phyloP scores from a whole-genome alignment of 2,888 invertebrate species.

The Drosophila flavopinicola region DNA sequence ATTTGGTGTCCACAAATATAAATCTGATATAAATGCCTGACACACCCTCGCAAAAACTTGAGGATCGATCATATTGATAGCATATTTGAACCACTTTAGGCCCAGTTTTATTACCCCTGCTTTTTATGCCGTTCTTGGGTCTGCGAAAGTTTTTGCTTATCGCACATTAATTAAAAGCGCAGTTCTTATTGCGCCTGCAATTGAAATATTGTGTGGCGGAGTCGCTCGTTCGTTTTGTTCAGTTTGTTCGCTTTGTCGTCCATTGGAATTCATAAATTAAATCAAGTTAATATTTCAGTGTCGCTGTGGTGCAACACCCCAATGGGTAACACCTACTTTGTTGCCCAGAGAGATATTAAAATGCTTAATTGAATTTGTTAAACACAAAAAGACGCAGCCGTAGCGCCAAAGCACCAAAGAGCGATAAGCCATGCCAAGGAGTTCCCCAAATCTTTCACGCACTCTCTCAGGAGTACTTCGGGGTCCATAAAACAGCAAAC shows the following conservation, averaged over 20 bases:
- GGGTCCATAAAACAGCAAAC: constrained; percentile 24
- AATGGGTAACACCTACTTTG: constrained; percentile 60
- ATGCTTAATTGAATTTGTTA: constrained; percentile 80
- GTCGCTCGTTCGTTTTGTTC: background rate
- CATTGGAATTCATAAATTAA: constrained; percentile 75
- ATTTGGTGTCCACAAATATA: too few relatives aligned
- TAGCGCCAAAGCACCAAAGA: constrained; percentile 42
- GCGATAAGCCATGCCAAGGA: constrained; percentile 9
- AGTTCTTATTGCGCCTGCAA: constrained; percentile 30
- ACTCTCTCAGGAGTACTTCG: constrained; percentile 1
- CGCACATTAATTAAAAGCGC: constrained; percentile 45
- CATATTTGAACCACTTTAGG: constrained; percentile 5
- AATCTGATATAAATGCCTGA: background rate
- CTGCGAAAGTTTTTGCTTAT: constrained; percentile 23
- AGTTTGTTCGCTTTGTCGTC: constrained; percentile 6
- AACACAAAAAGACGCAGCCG: constrained; percentile 47
- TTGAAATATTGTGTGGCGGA: constrained; percentile 37
- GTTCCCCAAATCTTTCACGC: constrained; percentile 2
- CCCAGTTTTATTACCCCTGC: constrained; percentile 2
- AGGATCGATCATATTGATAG: constrained; percentile 4
- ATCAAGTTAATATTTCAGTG: constrained; percentile 80
- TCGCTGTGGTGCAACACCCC: constrained; percentile 58
- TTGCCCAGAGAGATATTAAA: constrained; percentile 71
- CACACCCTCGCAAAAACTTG: background rate
- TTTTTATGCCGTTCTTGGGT: constrained; percentile 2